phyloP scores from a whole-genome alignment of 64 coral and sea anemone species.

The Dendronephthya gigantea region DNA sequence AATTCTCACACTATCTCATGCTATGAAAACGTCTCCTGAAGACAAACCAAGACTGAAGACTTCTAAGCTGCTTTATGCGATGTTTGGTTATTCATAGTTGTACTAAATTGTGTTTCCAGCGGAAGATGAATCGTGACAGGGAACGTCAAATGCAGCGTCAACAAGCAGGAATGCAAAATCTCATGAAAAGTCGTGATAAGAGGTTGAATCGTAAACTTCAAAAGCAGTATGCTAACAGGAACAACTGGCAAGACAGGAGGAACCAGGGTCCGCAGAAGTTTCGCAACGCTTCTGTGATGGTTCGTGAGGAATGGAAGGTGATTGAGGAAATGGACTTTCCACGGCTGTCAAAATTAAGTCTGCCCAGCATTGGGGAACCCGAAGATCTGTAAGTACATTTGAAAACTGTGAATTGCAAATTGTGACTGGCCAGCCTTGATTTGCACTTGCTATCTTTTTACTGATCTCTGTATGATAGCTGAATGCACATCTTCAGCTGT shows the following conservation, averaged over 20 bases:
- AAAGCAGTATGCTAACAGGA: slow-evolving; percentile 64
- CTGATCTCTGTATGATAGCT: too few species aligned
- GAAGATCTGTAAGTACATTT: slow-evolving; percentile 67
- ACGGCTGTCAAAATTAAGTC: slow-evolving; percentile 65
- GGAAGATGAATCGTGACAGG: slow-evolving; percentile 39
- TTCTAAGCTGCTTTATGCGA: too few species aligned
- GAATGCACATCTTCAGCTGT: too few species aligned
- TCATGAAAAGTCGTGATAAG: slow-evolving; percentile 57
- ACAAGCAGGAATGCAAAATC: slow-evolving; percentile 72
- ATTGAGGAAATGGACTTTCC: slow-evolving; percentile 97
- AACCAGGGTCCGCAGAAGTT: slow-evolving; percentile 61
- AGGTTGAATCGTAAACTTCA: slow-evolving; percentile 82
- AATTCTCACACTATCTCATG: too few species aligned
- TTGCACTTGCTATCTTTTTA: too few species aligned
- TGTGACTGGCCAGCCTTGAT: neutral
- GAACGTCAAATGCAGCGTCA: slow-evolving; percentile 54
- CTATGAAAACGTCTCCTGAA: too few species aligned
- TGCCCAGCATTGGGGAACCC: slow-evolving; percentile 74
- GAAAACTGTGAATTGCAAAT: neutral
- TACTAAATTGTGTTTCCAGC: neutral
- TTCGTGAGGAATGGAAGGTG: slow-evolving; percentile 90
- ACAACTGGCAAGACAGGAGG: slow-evolving; percentile 73
- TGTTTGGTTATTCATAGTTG: neutral
- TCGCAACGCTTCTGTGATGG: slow-evolving; percentile 63
- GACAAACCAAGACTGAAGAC: too few species aligned